Conservation (phyloP, 2,113 vertebrate genomes). For the Leucopsar rothschildi region DNA sequence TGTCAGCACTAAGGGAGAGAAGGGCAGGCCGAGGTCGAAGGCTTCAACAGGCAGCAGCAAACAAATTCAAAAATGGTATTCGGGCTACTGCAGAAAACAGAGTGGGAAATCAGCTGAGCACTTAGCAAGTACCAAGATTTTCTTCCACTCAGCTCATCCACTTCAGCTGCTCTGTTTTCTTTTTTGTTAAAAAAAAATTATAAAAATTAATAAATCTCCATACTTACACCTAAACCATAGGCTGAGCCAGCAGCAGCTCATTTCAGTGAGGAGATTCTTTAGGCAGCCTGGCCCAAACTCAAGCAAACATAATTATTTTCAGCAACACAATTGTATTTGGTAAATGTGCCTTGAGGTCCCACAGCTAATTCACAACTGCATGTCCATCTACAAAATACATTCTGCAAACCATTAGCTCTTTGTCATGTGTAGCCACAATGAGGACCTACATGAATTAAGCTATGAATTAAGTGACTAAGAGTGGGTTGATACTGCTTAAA, state of each 20-base stretch:
- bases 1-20: slow-evolving; percentile 43
- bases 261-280: not conserved
- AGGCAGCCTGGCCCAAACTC: not conserved
- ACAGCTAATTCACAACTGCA: not conserved
- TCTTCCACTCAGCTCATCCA: not conserved
- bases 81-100: slow-evolving; percentile 50
- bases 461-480: not conserved
- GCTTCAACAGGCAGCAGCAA: slow-evolving; percentile 35
- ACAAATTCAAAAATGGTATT: slow-evolving; percentile 47
- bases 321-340: not conserved
- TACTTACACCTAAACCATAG: not conserved
- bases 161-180: not conserved
- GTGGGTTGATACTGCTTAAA: not conserved
- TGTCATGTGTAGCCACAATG: not conserved
- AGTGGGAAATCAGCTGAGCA: not conserved
- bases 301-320: not conserved
- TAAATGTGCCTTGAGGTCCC: not conserved
- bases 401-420: not conserved
- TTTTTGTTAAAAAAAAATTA: not conserved
- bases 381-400: not conserved
- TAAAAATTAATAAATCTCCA: not conserved
- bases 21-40: slow-evolving; percentile 52
- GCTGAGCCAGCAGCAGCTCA: not conserved
- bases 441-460: not conserved
- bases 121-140: not conserved